phyloP scores from a whole-genome alignment of 2,797 vertebrate species.

The Phalanger gymnotis region DNA sequence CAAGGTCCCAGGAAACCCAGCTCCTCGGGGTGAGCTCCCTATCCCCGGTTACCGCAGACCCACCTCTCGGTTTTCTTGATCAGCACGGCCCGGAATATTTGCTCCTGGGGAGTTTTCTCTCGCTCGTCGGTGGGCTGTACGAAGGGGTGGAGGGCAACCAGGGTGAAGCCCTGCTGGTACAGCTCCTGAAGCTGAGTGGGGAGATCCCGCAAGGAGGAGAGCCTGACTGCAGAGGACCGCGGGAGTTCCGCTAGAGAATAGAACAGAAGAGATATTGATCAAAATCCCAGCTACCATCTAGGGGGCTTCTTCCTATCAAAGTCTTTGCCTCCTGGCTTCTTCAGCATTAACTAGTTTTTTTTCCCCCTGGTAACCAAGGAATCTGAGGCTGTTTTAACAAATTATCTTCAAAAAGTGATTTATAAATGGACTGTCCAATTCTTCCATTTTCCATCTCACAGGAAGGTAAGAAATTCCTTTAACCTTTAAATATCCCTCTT shows the following conservation, averaged over 20 bases:
- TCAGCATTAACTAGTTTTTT: not conserved
- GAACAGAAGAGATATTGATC: slow-evolving; percentile 70
- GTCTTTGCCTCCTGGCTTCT: not conserved
- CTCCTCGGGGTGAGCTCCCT: no score
- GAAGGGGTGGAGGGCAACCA: slow-evolving; percentile 95
- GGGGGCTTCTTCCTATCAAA: fast-evolving
- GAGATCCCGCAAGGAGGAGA: slow-evolving; percentile 94
- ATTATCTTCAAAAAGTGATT: not conserved
- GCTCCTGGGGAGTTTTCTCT: slow-evolving; percentile 91
- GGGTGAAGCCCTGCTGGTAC: slow-evolving; percentile 95
- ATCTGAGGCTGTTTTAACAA: not conserved
- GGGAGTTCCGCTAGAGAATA: slow-evolving; percentile 87
- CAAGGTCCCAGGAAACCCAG: no score
- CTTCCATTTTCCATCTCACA: not conserved
- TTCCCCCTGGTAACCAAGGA: not conserved
- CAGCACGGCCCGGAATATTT: slow-evolving; percentile 96
- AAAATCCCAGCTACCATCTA: slow-evolving; percentile 17
- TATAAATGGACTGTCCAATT: not conserved
- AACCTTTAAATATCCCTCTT: not conserved
- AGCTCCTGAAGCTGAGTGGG: slow-evolving; percentile 94
- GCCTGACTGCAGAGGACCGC: slow-evolving; percentile 91
- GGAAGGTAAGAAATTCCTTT: not conserved
- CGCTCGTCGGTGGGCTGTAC: slow-evolving; percentile 91
- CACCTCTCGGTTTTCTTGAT: slow-evolving; percentile 95
- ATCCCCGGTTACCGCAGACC: slow-evolving; percentile 46